Evolutionary conservation across 2,888 invertebrate species (phyloP).

Genomic region (Chalcosyrphus nemorum): DNA sequence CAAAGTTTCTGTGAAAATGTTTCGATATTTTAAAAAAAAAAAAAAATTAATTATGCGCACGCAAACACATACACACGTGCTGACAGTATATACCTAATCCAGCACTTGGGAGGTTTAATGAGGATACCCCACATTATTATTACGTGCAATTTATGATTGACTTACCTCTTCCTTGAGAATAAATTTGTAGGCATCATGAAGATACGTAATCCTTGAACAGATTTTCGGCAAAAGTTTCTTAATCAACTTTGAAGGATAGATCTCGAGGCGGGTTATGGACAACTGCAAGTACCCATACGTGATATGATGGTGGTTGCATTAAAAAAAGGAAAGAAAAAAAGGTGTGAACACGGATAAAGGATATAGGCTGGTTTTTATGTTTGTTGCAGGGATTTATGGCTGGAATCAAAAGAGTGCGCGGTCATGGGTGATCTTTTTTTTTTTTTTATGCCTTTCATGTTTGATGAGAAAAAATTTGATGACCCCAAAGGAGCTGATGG

Average conservation of each 20-base stretch:
- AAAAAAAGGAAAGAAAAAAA: too few species aligned
- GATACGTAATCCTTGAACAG: conserved; percentile 75
- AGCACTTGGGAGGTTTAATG: background rate
- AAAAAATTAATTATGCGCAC: too few species aligned
- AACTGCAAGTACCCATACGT: conserved; percentile 75
- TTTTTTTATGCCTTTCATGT: background rate
- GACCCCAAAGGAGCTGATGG: background rate
- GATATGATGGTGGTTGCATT: background rate
- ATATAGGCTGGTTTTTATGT: background rate
- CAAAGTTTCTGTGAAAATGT: conserved; percentile 78
- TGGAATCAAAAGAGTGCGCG: conserved; percentile 5
- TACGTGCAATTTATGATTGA: background rate
- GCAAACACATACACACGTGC: background rate
- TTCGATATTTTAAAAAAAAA: background rate
- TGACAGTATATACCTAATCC: conserved; percentile 3
- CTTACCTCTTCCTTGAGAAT: conserved; percentile 80
- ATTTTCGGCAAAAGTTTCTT: conserved; percentile 79
- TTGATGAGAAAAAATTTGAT: conserved; percentile 31
- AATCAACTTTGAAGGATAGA: conserved; percentile 80
- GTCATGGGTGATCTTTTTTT: background rate
- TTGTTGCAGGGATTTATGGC: background rate
- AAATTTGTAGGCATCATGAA: conserved; percentile 79
- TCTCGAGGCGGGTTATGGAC: conserved; percentile 78
- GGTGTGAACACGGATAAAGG: conserved; percentile 3
- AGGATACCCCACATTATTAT: background rate